A percentile compares a stretch with the other conserved stretches of the same genome.
Evolutionary conservation across 2,113 vertebrate species (phyloP).

Genomic region (Lipotes vexillifer): DNA sequence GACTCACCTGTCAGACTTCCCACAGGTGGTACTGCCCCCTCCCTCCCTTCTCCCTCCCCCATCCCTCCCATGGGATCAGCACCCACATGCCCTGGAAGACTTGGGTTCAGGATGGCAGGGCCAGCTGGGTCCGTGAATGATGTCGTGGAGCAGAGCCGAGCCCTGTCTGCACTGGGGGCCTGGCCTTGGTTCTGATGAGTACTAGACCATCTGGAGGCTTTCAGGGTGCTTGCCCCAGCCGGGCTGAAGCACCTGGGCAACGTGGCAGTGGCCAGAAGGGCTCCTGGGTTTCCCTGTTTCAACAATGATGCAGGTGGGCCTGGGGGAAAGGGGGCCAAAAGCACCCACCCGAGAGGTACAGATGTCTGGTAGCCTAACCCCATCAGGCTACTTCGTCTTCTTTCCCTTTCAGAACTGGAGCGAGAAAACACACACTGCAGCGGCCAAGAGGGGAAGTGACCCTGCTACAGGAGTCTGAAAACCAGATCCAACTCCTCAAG

Average conservation of each 20-base stretch:
- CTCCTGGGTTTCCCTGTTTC: background rate
- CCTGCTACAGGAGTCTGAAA: fast-evolving
- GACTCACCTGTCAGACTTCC: background rate
- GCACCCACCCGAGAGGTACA: background rate
- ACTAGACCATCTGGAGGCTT: fast-evolving
- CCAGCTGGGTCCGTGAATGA: too few relatives aligned
- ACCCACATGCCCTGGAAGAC: fast-evolving
- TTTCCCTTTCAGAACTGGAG: background rate
- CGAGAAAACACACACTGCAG: fast-evolving
- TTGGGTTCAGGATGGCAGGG: background rate
- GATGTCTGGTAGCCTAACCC: background rate
- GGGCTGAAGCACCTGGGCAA: background rate
- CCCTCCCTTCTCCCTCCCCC: background rate
- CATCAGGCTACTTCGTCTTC: background rate
- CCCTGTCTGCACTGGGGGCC: background rate
- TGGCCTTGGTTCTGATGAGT: background rate
- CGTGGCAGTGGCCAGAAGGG: fast-evolving
- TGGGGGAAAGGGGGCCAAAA: background rate
- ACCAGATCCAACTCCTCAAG: background rate
- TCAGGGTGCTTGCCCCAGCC: fast-evolving
- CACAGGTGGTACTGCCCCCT: fast-evolving
- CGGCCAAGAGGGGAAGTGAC: too few relatives aligned
- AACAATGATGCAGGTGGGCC: fast-evolving
- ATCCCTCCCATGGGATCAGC: fast-evolving
- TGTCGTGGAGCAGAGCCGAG: too few relatives aligned